Conservation (phyloP, 2,797 vertebrate genomes). For the Coracias cyanogaster region DNA sequence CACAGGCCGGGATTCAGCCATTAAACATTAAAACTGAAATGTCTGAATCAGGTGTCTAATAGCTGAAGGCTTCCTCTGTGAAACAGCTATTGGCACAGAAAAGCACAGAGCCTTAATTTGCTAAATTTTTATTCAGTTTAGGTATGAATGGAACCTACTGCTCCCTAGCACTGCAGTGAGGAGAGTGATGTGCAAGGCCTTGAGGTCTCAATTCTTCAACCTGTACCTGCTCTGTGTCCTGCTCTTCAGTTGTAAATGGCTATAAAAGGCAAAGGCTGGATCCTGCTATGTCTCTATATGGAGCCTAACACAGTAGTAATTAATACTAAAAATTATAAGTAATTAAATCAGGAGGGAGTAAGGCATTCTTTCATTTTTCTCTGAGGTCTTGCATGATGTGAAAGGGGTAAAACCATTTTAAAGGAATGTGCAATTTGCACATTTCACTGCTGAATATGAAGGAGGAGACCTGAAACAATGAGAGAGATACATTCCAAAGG, state of each 20-base stretch:
- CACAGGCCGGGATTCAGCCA: not conserved
- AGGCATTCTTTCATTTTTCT: not conserved
- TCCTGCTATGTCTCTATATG: not conserved
- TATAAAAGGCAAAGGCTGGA: not conserved
- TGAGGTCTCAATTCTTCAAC: not conserved
- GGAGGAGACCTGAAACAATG: not conserved
- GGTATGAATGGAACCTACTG: not conserved
- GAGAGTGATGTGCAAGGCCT: not conserved
- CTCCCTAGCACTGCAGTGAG: not conserved
- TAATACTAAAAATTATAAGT: not conserved
- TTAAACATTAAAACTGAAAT: not conserved
- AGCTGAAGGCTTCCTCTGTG: not conserved
- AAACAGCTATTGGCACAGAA: not conserved
- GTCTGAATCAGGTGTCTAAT: not conserved
- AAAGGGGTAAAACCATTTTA: not conserved
- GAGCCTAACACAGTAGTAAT: not conserved
- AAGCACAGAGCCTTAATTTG: not conserved
- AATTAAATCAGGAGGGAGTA: not conserved
- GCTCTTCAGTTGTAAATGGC: not conserved
- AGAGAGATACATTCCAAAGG: not conserved
- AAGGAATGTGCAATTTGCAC: not conserved
- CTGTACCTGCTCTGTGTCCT: not conserved
- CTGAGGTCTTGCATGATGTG: not conserved
- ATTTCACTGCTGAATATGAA: not conserved
- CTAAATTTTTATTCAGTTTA: not conserved